A percentile compares a stretch with the other conserved stretches of the same genome.
Conservation (phyloP, 2,888 invertebrate species). For the Plusia festucae region DNA sequence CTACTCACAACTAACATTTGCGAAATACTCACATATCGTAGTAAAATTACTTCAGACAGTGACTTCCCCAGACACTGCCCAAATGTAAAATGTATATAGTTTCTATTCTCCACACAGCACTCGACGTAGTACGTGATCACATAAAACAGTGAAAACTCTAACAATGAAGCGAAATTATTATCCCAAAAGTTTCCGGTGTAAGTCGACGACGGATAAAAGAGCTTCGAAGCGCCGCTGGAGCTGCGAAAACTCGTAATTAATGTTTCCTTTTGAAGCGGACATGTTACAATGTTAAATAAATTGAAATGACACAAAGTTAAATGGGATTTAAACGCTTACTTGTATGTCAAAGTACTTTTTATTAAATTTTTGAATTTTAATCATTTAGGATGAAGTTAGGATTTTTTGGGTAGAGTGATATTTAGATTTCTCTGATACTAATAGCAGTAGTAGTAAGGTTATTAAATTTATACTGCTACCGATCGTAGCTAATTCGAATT, state of each 20-base stretch:
- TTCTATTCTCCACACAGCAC: not conserved
- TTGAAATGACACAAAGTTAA: slow-evolving; percentile 39
- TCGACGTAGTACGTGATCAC: slow-evolving; percentile 1
- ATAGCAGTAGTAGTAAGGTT: too few relatives aligned
- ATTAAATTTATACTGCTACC: too few relatives aligned
- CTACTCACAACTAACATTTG: too few relatives aligned
- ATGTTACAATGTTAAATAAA: slow-evolving; percentile 44
- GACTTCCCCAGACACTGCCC: not conserved
- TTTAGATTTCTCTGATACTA: not conserved
- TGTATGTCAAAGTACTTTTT: slow-evolving; percentile 33
- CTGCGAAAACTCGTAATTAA: slow-evolving; percentile 45
- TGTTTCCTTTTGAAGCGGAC: slow-evolving; percentile 42
- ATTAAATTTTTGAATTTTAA: slow-evolving; percentile 13
- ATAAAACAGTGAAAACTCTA: slow-evolving; percentile 16
- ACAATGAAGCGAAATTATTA: slow-evolving; percentile 40
- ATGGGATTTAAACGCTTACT: slow-evolving; percentile 30
- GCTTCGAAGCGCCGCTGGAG: slow-evolving; percentile 11
- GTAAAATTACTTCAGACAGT: not conserved
- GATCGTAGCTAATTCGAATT: too few relatives aligned
- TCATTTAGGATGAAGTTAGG: slow-evolving; percentile 17
- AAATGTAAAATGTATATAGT: not conserved
- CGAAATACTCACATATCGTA: not conserved
- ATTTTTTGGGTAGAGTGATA: not conserved
- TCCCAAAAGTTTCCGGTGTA: slow-evolving; percentile 32
- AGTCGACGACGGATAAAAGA: slow-evolving; percentile 29